Evolutionary conservation across 2,113 vertebrate genomes (phyloP), one percentile per base, ranked within the genome.

Genomic region (Seriola dumerili): DNA sequence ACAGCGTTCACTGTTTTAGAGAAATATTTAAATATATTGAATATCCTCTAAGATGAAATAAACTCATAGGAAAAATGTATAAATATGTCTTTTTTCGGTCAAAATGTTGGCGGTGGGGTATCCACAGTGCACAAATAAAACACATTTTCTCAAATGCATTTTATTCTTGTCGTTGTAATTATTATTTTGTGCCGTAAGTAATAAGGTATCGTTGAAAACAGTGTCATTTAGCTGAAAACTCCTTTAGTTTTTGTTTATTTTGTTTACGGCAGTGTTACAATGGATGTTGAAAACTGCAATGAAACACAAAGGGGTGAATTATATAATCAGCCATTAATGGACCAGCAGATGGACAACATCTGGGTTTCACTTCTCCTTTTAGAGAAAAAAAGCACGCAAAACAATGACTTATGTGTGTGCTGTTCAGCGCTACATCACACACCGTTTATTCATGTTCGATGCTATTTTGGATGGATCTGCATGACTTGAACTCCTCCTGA

Each of bases 321-420:
- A 86, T 44, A 55, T 84, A 87, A 90, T 64, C 38, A 57, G 67
- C 32, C 73, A 85, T 84, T 90, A 90, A 75, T 73, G 63, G 58
- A 59, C 19, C 3, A 2, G 36, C 86, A 92, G 86, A 89, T 91
- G 90, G 83, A 57, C 42, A 66, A 74, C 90, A 88, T 90, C 88
- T 90, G 86, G 84, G 50, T 85, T 87, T 78, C 72, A 64, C 25
- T 72, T 87, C 66, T 52, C 5, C 48, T 42, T 78, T 80, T 40
- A 58, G 36, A 69, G 19, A 55, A 46, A 62, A 23, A 34, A 85
- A 46, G 0, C 11, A 54, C 64, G 65, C 38, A 46, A 57, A 76
- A 36, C 69, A 23, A 7, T 70, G 29, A 42, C 29, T 40, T 36
- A 6, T 19, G n/a, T 55, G 74, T 57, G 34, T 48, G 34, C 23